A percentile compares a stretch with the other conserved stretches of the same genome.
Conservation (phyloP, 2,888 invertebrate genomes). For the Troilus luridus region DNA sequence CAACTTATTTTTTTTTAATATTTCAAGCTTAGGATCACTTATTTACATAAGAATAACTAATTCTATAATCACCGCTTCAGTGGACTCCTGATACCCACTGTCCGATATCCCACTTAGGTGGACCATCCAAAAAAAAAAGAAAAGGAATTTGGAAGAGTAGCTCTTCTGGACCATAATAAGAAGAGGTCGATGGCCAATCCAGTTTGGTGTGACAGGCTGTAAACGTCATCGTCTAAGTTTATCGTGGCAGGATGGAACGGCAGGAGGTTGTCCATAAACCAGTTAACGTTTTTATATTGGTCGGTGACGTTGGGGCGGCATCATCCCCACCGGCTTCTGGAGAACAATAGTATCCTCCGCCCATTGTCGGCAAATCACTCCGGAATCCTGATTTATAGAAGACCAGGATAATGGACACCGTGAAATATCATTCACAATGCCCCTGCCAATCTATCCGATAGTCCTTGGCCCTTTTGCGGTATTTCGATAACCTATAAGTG, state of each 20-base stretch:
- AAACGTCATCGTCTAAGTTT: constrained; percentile 52
- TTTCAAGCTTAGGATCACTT: neutral
- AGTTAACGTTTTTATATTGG: constrained; percentile 55
- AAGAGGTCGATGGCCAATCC: constrained; percentile 21
- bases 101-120: neutral
- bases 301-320: constrained; percentile 11
- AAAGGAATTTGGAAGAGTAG: neutral
- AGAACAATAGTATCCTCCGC: constrained; percentile 9
- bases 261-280: constrained; percentile 36
- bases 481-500: neutral
- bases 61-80: neutral
- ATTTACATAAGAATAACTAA: neutral
- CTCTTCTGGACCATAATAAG: constrained; percentile 10
- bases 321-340: neutral
- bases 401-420: constrained; percentile 22
- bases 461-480: neutral
- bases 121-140: neutral
- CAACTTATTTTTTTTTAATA: neutral
- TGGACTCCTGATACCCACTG: neutral
- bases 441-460: neutral
- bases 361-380: constrained; percentile 39
- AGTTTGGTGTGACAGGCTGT: constrained; percentile 54
- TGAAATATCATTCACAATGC: constrained; percentile 45
- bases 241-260: constrained; percentile 36
- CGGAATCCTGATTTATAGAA: constrained; percentile 52